phyloP scores from a whole-genome alignment of 2,113 vertebrate species.

The Sander vitreus region DNA sequence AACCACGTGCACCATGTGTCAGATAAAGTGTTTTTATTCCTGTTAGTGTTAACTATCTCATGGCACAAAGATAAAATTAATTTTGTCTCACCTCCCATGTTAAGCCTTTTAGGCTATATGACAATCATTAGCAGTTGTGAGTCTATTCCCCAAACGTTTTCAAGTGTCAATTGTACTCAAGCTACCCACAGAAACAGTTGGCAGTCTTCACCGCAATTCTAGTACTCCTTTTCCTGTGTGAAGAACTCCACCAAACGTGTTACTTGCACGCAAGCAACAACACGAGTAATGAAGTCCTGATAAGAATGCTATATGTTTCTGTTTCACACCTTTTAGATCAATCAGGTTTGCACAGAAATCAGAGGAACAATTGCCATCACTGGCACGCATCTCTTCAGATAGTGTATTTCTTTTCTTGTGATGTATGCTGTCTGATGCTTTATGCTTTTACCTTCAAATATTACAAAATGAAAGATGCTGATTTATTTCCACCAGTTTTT shows the following conservation, averaged over 20 bases:
- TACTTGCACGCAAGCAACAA: neutral
- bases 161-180: rapidly evolving
- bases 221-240: slow-evolving; percentile 68
- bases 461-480: neutral
- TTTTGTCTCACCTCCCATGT: neutral
- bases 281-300: neutral
- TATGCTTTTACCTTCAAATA: neutral
- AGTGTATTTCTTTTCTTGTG: neutral
- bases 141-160: no score
- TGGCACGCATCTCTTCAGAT: neutral
- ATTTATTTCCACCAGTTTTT: neutral
- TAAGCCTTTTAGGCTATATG: no score
- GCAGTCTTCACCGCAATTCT: slow-evolving; percentile 20
- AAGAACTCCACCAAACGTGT: slow-evolving; percentile 35
- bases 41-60: neutral
- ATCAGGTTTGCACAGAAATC: neutral
- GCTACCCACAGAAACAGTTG: neutral
- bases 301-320: neutral
- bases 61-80: no score
- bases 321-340: slow-evolving; percentile 42
- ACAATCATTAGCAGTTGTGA: no score
- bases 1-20: no score
- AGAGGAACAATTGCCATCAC: neutral
- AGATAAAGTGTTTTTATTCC: slow-evolving; percentile 1
- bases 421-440: neutral